phyloP scores from a whole-genome alignment of 2,113 vertebrate species.

The Cervus canadensis region DNA sequence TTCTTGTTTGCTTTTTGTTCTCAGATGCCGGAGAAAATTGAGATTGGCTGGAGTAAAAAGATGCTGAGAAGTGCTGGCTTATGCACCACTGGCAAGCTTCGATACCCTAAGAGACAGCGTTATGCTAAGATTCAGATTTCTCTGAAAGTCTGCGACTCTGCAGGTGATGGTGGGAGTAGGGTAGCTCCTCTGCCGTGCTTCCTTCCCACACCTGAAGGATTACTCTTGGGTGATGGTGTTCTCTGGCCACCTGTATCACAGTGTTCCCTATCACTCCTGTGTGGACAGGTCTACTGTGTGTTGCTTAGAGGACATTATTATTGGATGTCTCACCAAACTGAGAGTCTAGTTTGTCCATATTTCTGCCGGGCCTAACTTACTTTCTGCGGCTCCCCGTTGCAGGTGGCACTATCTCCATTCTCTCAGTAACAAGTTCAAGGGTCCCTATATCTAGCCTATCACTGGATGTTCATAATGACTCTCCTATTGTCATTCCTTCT shows the following conservation, averaged over 20 bases:
- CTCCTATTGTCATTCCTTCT: not conserved
- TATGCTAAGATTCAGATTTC: slow-evolving; percentile 91
- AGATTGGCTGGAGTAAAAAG: slow-evolving; percentile 94
- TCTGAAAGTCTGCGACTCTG: slow-evolving; percentile 93
- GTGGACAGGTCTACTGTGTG: not conserved
- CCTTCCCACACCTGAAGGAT: not conserved
- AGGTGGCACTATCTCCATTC: not conserved
- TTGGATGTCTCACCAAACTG: not conserved
- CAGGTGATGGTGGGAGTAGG: slow-evolving; percentile 77
- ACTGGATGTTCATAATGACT: not conserved
- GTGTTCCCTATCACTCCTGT: not conserved
- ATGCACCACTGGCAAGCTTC: slow-evolving; percentile 84
- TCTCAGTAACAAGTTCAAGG: not conserved
- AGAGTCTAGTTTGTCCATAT: not conserved
- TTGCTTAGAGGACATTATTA: slow-evolving; percentile 6
- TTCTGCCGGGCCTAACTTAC: not conserved
- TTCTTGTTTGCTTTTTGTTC: slow-evolving; percentile 20
- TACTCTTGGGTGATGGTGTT: not conserved
- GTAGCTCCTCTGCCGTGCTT: not conserved
- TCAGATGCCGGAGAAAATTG: slow-evolving; percentile 88
- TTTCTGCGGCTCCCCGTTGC: not conserved
- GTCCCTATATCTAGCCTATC: not conserved
- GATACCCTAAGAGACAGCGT: slow-evolving; percentile 59
- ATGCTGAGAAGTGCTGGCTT: slow-evolving; percentile 93
- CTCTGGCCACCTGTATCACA: not conserved